Conservation (phyloP, 1,140 invertebrate genomes). For the Argopecten irradians region DNA sequence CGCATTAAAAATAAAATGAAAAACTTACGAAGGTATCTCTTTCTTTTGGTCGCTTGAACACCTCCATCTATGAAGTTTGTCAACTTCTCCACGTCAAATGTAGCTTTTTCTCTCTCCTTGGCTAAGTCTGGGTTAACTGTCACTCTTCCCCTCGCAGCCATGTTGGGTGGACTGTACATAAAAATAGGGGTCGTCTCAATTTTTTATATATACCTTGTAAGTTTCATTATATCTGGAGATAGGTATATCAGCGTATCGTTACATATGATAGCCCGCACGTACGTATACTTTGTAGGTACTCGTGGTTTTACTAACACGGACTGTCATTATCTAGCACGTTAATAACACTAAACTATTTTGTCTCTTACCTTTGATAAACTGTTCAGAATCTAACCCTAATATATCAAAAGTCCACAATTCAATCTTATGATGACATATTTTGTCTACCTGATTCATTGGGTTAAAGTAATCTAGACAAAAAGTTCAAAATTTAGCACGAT, state of each 20-base stretch:
- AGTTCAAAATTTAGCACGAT: background rate
- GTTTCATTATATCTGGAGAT: background rate
- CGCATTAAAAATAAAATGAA: background rate
- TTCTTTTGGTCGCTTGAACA: conserved; percentile 10
- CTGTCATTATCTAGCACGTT: no score
- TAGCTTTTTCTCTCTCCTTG: conserved; percentile 28
- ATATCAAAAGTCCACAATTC: no score
- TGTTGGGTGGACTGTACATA: background rate
- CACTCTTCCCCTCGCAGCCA: background rate
- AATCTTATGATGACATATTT: no score
- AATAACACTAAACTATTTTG: no score
- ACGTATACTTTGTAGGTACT: no score
- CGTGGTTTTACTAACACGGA: no score
- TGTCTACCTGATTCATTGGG: no score
- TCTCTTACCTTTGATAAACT: no score
- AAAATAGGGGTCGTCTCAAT: background rate
- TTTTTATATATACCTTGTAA: background rate
- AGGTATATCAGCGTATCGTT: background rate
- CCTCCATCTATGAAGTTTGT: conserved; percentile 25
- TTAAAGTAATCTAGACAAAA: no score
- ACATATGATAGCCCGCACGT: background rate
- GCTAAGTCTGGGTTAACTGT: conserved; percentile 27
- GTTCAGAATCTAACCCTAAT: no score
- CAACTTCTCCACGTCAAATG: conserved; percentile 32
- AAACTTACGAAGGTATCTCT: conserved; percentile 36